Evolutionary conservation across 2,113 vertebrate species (phyloP).

Genomic region (Chrysemys picta): DNA sequence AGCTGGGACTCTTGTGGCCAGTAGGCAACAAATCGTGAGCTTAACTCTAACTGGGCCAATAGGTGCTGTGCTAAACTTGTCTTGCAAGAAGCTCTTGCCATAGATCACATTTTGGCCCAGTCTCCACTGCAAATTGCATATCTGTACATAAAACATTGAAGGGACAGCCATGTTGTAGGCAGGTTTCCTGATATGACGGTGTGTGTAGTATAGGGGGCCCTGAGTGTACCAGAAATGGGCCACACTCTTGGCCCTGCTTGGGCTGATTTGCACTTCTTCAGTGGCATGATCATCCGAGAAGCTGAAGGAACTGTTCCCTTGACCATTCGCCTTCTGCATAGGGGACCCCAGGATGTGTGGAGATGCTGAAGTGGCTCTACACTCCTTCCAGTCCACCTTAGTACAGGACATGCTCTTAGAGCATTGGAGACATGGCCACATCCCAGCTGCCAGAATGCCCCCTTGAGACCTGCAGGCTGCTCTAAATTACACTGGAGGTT

Average conservation of each 20-base stretch:
- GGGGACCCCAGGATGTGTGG: neutral
- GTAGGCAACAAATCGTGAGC: neutral
- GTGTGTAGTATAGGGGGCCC: neutral
- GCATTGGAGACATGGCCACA: neutral
- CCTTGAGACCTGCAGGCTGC: neutral
- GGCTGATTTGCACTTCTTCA: neutral
- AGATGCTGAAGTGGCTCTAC: neutral
- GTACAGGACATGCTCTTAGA: neutral
- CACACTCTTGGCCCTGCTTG: neutral
- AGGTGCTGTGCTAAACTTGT: neutral
- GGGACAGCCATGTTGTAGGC: neutral
- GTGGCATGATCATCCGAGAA: neutral
- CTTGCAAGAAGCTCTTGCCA: neutral
- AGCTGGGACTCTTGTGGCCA: neutral
- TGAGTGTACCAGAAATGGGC: neutral
- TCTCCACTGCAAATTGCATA: neutral
- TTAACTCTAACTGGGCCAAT: neutral
- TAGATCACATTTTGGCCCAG: neutral
- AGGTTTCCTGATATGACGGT: neutral
- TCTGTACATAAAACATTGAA: neutral
- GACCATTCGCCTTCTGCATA: neutral
- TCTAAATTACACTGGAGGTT: neutral
- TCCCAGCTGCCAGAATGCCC: neutral
- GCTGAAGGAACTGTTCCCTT: neutral
- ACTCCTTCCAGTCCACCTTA: neutral